phyloP scores from a whole-genome alignment of 1,140 invertebrate species.

The Meloidogyne exigua region DNA sequence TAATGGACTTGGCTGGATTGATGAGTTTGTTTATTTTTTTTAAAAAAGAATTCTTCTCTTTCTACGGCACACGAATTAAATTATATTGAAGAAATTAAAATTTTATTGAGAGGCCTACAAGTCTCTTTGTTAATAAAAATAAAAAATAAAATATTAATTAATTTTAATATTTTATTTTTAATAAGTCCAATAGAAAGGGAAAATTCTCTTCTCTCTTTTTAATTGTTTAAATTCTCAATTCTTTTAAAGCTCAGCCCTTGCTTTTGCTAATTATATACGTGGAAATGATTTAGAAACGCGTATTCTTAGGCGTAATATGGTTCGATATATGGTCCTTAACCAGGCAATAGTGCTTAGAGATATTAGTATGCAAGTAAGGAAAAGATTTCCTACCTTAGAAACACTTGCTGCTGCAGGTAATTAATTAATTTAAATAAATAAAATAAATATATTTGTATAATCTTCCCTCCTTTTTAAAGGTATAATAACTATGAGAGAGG shows the following conservation, averaged over 20 bases:
- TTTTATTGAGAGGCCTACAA: too few species aligned
- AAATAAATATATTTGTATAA: too few species aligned
- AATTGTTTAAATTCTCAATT: too few species aligned
- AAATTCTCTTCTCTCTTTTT: too few species aligned
- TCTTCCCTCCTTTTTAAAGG: too few species aligned
- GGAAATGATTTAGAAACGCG: slow-evolving; percentile 76
- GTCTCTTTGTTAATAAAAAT: too few species aligned
- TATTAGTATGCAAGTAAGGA: slow-evolving; percentile 58
- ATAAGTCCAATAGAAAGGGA: too few species aligned
- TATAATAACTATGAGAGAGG: slow-evolving; percentile 46
- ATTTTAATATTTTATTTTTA: too few species aligned
- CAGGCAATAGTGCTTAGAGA: slow-evolving; percentile 53
- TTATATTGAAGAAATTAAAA: too few species aligned
- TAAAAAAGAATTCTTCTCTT: too few species aligned
- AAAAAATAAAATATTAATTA: too few species aligned
- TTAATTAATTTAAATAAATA: background rate
- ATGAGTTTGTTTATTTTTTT: slow-evolving; percentile 52
- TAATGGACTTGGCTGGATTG: slow-evolving; percentile 59
- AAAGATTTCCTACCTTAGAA: slow-evolving; percentile 58
- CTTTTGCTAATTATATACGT: slow-evolving; percentile 52
- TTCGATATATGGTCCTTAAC: slow-evolving; percentile 52
- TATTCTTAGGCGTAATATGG: slow-evolving; percentile 66
- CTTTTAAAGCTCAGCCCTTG: slow-evolving; percentile 40
- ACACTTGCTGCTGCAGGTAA: slow-evolving; percentile 55
- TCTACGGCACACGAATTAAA: too few species aligned